Base-by-base conservation (phyloP, 2,797 vertebrate species). In the Cirrhinus mrigala region DNA sequence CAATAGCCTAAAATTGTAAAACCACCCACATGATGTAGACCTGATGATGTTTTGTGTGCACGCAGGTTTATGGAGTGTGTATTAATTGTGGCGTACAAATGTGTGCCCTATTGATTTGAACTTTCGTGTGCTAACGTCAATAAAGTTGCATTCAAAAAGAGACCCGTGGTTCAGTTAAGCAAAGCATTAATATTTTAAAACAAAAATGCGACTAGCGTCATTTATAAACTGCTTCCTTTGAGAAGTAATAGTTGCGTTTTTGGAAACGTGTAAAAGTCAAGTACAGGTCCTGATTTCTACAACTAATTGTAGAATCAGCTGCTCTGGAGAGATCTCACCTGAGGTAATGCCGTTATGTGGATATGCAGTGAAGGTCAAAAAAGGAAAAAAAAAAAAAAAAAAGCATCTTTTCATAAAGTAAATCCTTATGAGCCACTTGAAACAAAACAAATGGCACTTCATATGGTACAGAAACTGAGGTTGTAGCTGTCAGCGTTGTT, bases 301-400 rank as follows among this genome's bases (percentile, higher is more conserved):
- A 89, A 91, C 86, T 90, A 86, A 83, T 89, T 18, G 90, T 95
- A 95, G 93, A 95, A 94, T 94, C 94, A 95, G 94, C 94, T 95
- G 95, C 93, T 94, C 93, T 93, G 91, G 92, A 92, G 90, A 93
- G 93, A 91, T 94, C 87, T 90, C 93, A 94, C 95, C 95, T 96
- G 95, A 96, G 95, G 94, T 94, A 94, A 92, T 92, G 92, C 90
- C 93, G 94, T 95, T 93, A 92, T 93, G 93, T 92, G 90, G 91
- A 93, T 91, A 92, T 91, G 92, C 93, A 94, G 93, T 92, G 85
- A 91, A 92, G 93, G 85, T 76, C 78, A 79, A 87, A 86, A 81
- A 85, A 76, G 11, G 50, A 62, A 22, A 73, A 73, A 6, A 24
- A 40, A 10, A 76, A 56, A 82, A 46, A 84, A 82, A 48, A 83